phyloP scores from a whole-genome alignment of 2,888 invertebrate species.

The Ochlodes sylvanus region DNA sequence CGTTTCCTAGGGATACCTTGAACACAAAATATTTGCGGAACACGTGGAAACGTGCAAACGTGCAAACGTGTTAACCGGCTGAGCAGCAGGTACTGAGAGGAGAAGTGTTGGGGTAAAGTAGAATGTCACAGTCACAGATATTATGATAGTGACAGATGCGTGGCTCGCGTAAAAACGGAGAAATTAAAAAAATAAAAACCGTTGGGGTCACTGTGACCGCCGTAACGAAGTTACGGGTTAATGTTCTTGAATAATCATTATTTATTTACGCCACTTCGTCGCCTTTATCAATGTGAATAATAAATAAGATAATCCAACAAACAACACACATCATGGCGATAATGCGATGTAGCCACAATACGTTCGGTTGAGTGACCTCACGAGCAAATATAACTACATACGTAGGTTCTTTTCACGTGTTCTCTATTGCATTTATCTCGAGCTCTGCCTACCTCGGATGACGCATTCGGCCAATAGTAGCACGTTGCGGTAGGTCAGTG shows the following conservation, averaged over 20 bases:
- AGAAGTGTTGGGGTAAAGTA: too few species aligned
- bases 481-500: conserved; percentile 77
- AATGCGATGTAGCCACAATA: conserved; percentile 5
- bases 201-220: too few species aligned
- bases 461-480: conserved; percentile 49
- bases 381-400: conserved; percentile 25
- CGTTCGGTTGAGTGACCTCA: conserved; percentile 30
- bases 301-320: not conserved
- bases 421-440: conserved; percentile 38
- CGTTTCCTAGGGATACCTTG: too few species aligned
- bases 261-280: not conserved
- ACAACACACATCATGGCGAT: not conserved
- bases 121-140: too few species aligned
- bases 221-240: too few species aligned
- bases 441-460: conserved; percentile 36
- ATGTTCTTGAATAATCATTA: not conserved
- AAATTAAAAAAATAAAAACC: too few species aligned
- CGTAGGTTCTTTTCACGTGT: conserved; percentile 36
- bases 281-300: not conserved
- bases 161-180: too few species aligned
- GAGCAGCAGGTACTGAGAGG: too few species aligned
- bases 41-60: too few species aligned
- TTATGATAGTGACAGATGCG: too few species aligned
- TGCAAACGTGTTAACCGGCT: too few species aligned
- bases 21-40: too few species aligned